Conservation (phyloP, 1,140 invertebrate genomes). For the Sminthurides bifidus region DNA sequence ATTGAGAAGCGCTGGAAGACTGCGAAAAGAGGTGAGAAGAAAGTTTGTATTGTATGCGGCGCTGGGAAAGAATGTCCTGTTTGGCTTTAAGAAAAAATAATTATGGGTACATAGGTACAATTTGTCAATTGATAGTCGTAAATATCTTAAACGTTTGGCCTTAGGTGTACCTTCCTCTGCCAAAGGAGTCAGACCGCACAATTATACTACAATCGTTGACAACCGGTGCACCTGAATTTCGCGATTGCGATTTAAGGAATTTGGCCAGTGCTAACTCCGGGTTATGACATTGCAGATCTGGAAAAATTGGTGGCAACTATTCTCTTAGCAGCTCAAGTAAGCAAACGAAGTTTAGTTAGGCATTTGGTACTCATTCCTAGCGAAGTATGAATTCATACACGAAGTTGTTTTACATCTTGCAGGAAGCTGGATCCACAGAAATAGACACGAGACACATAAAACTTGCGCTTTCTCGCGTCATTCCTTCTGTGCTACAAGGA, state of each 20-base stretch:
- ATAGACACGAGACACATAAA: conserved; percentile 28
- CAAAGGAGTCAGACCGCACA: conserved; percentile 26
- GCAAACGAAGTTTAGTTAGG: neutral
- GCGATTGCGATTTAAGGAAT: conserved; percentile 23
- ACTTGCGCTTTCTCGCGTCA: conserved; percentile 34
- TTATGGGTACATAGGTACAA: neutral
- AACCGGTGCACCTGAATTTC: conserved; percentile 10
- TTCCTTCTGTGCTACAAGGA: conserved; percentile 45
- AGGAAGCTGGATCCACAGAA: conserved; percentile 19
- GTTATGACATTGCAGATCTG: conserved; percentile 43
- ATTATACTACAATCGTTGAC: conserved; percentile 26
- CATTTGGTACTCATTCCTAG: neutral
- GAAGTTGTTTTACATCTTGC: neutral
- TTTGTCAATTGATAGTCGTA: neutral
- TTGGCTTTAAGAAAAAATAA: neutral
- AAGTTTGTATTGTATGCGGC: too few relatives aligned
- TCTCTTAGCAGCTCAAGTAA: conserved; percentile 21
- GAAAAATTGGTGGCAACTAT: conserved; percentile 38
- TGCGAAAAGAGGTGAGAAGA: conserved; percentile 7
- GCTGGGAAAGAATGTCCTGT: neutral
- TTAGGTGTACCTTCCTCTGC: conserved; percentile 32
- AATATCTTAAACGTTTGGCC: neutral
- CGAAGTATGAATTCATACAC: neutral
- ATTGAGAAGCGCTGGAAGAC: conserved; percentile 9
- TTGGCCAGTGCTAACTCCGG: conserved; percentile 39